Evolutionary conservation across 2,888 invertebrate species (phyloP).

Genomic region (Syrphus vitripennis): DNA sequence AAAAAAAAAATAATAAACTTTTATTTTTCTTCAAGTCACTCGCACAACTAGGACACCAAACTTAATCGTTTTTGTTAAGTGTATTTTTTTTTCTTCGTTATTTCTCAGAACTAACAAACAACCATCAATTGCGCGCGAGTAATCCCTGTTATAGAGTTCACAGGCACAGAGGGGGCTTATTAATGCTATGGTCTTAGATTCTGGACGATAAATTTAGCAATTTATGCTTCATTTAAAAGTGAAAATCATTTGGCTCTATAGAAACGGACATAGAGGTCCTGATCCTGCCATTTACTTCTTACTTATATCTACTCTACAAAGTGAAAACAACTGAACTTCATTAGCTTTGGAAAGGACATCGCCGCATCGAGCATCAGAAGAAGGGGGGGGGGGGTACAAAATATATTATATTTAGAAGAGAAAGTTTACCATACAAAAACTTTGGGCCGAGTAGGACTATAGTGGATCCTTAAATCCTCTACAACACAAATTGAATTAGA

Average conservation of each 20-base stretch:
- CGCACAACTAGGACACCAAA: not conserved
- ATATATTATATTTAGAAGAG: not conserved
- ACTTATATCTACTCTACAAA: conserved; percentile 32
- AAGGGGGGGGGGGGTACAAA: not conserved
- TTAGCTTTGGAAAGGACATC: conserved; percentile 43
- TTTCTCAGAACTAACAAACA: conserved; percentile 38
- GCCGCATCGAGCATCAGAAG: not conserved
- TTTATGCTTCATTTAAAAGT: conserved; percentile 66
- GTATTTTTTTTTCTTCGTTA: not conserved
- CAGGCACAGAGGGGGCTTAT: not conserved
- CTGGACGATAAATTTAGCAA: conserved; percentile 65
- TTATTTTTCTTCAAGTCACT: not conserved
- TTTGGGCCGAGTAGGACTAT: not conserved
- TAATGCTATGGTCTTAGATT: not conserved
- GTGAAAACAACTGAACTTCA: conserved; percentile 66
- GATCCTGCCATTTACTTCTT: not conserved
- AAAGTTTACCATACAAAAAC: conserved; percentile 3
- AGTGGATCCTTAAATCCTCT: not conserved
- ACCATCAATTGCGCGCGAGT: conserved; percentile 45
- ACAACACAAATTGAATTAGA: conserved; percentile 57
- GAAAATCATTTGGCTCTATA: conserved; percentile 31
- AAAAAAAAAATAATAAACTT: not conserved
- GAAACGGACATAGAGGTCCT: not conserved
- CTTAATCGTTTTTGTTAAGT: not conserved
- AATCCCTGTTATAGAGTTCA: conserved; percentile 32